phyloP scores from a whole-genome alignment of 2,888 invertebrate species.

The Drosophila macrothrix region DNA sequence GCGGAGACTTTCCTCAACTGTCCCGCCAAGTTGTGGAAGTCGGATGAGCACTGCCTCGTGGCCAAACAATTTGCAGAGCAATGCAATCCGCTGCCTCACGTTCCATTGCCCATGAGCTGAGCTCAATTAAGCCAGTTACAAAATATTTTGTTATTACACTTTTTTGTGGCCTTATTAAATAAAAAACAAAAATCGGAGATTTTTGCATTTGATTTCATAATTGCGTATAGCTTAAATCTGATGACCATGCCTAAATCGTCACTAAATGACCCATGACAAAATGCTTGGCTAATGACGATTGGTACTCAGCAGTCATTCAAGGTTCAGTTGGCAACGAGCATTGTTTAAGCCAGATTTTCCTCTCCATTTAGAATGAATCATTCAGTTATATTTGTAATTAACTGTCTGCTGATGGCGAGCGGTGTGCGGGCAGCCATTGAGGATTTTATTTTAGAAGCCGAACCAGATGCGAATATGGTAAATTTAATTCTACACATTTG shows the following conservation, averaged over 20 bases:
- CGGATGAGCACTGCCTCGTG: constrained; percentile 72
- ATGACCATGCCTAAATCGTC: neutral
- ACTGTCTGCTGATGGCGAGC: constrained; percentile 32
- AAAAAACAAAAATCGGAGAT: neutral
- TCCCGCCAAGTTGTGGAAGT: constrained; percentile 80
- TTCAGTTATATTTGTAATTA: constrained; percentile 12
- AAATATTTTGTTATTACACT: neutral
- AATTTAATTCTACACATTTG: neutral
- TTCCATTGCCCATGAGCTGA: constrained; percentile 75
- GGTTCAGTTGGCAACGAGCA: constrained; percentile 37
- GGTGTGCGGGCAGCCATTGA: constrained; percentile 51
- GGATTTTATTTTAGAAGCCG: constrained; percentile 68
- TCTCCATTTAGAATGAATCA: constrained; percentile 35
- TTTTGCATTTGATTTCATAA: neutral
- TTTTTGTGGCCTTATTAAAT: neutral
- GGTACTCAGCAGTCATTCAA: constrained; percentile 38
- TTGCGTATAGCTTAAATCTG: neutral
- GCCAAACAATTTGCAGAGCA: constrained; percentile 78
- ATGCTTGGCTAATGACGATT: neutral
- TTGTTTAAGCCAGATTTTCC: constrained; percentile 14
- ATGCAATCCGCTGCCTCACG: constrained; percentile 83
- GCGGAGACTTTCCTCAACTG: constrained; percentile 83
- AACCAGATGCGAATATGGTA: constrained; percentile 37
- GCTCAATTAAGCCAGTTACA: constrained; percentile 3
- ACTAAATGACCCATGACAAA: constrained; percentile 51